Evolutionary conservation across 2,888 invertebrate species (phyloP).

Genomic region (Agriotes lineatus): DNA sequence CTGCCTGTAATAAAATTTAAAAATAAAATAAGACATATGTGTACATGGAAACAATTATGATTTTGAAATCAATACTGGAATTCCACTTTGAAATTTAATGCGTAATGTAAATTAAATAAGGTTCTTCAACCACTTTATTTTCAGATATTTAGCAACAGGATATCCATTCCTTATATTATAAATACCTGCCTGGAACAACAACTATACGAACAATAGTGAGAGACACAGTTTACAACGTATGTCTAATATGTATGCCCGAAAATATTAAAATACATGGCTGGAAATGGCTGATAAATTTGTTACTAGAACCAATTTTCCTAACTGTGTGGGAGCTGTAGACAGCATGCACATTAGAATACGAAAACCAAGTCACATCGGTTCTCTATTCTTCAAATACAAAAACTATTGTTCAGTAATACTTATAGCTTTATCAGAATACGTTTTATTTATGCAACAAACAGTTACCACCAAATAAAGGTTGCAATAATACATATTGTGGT

Average conservation of each 20-base stretch:
- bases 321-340: conserved; percentile 28
- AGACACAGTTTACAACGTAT: too few species aligned
- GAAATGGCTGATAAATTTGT: conserved; percentile 43
- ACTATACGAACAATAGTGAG: conserved; percentile 50
- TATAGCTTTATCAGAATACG: too few species aligned
- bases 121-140: neutral
- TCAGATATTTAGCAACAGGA: conserved; percentile 45
- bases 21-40: too few species aligned
- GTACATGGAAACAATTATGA: too few species aligned
- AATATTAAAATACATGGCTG: conserved; percentile 30
- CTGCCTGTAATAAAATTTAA: conserved; percentile 39
- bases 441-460: too few species aligned
- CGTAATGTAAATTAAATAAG: too few species aligned
- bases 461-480: too few species aligned
- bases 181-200: conserved; percentile 50
- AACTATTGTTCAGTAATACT: conserved; percentile 19
- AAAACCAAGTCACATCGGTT: conserved; percentile 17
- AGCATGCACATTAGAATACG: conserved; percentile 13
- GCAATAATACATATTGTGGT: too few species aligned
- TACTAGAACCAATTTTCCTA: conserved; percentile 44
- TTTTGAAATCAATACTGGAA: too few species aligned
- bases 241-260: conserved; percentile 27
- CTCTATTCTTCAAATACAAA: conserved; percentile 28
- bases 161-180: conserved; percentile 42
- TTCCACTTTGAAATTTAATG: too few species aligned